phyloP scores from a whole-genome alignment of 2,888 invertebrate species.

The Aproaerema taeniolella region DNA sequence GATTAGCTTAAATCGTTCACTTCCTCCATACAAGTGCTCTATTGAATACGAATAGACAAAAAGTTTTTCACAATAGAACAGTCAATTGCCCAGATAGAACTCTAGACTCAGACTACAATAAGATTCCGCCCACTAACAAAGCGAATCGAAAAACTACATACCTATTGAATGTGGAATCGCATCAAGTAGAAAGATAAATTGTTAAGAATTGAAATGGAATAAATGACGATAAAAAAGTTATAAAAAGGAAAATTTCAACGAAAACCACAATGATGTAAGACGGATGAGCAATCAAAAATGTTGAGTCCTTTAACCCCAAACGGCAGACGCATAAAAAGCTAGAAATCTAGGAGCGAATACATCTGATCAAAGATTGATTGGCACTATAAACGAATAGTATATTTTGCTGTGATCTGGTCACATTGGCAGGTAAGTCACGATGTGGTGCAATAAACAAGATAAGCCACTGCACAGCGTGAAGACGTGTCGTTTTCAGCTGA shows the following conservation, averaged over 20 bases:
- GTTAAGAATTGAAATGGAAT: conserved; percentile 8
- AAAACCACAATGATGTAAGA: conserved; percentile 72
- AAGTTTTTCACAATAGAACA: conserved; percentile 49
- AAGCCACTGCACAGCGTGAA: conserved; percentile 36
- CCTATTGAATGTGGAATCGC: conserved; percentile 10
- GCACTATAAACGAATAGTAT: conserved; percentile 64
- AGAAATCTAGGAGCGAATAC: conserved; percentile 65
- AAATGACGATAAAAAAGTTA: conserved; percentile 18
- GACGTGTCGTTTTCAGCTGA: neutral
- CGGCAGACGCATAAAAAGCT: conserved; percentile 73
- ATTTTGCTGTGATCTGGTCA: conserved; percentile 46
- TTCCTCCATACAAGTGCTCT: conserved; percentile 60
- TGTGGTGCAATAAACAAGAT: conserved; percentile 52
- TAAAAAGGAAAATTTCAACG: conserved; percentile 53
- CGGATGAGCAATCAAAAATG: conserved; percentile 72
- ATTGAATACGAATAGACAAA: conserved; percentile 60
- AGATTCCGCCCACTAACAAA: conserved; percentile 23
- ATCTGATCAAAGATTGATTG: conserved; percentile 73
- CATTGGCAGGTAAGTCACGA: conserved; percentile 61
- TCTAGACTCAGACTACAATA: conserved; percentile 41
- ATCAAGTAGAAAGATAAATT: conserved; percentile 16
- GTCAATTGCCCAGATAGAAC: conserved; percentile 40
- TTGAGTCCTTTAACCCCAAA: conserved; percentile 65
- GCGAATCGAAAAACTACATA: conserved; percentile 31
- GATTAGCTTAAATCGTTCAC: conserved; percentile 43